phyloP scores from a whole-genome alignment of 1,140 invertebrate species.

The Drosophila pectinifera region DNA sequence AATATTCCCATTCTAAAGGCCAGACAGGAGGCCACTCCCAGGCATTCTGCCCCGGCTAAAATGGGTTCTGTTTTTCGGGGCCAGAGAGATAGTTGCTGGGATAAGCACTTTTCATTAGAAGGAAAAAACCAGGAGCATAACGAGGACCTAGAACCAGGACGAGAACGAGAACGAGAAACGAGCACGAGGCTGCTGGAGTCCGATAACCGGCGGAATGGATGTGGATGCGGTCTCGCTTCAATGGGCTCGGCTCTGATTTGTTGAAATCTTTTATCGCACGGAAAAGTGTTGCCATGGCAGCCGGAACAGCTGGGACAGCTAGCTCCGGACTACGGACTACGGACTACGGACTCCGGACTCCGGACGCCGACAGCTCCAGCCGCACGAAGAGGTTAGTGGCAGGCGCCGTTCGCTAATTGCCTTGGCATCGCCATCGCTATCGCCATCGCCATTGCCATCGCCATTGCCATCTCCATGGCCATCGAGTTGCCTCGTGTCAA shows the following conservation, averaged over 20 bases:
- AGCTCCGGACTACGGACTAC: constrained; percentile 3
- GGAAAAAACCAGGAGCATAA: constrained; percentile 21
- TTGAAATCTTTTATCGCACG: constrained; percentile 79
- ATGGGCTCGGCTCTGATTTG: constrained; percentile 66
- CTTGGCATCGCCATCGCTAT: constrained; percentile 43
- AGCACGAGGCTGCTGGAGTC: constrained; percentile 1
- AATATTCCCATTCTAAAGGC: background rate
- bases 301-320: constrained; percentile 41
- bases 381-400: constrained; percentile 48
- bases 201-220: constrained; percentile 23
- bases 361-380: constrained; percentile 10
- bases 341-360: background rate
- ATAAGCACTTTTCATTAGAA: constrained; percentile 79
- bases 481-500: constrained; percentile 62
- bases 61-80: constrained; percentile 64
- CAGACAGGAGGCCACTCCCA: constrained; percentile 41
- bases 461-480: constrained; percentile 20
- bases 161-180: background rate
- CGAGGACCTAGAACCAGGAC: constrained; percentile 11
- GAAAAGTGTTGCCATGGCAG: constrained; percentile 75
- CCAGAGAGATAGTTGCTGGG: constrained; percentile 73
- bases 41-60: constrained; percentile 37
- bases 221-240: constrained; percentile 42
- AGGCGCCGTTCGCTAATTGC: constrained; percentile 71
- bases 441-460: constrained; percentile 21